Evolutionary conservation across 1,140 invertebrate species (phyloP), one percentile per base, ranked within the genome.

Genomic region (Drosophila rufa): DNA sequence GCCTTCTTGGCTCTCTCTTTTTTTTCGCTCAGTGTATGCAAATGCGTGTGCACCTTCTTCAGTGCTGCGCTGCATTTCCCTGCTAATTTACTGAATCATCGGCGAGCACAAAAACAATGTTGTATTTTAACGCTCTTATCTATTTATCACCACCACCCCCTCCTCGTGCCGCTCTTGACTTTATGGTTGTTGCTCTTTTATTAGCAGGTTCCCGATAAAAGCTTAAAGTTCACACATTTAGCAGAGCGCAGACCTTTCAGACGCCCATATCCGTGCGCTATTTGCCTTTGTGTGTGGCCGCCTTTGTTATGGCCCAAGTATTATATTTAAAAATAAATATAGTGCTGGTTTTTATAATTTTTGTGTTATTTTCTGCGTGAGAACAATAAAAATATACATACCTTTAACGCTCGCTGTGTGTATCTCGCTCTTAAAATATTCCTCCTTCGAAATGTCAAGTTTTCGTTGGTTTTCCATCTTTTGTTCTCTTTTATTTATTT

Each of bases 191-290:
- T 75, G 59, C 84, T 61, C 73, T 80, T 82, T 77, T 82, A 89
- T 89, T 89, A 89, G 83, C 83, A 75, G 71, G 77, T 70, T 80
- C 84, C 85, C 87, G 83, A 89, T 87, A 87, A 89, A 87, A 89
- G 80, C 80, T 78, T 74, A 84, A 84, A 89, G 83, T 87, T 89
- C 83, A 87, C 83, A 87, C 85, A 89, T 89, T 75, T 64, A 55
- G 58, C 36, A 25, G 30, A 38, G 36, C 33, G 33, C 57, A 73
- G 67, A 84, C 81, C 45, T 65, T 45, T 70, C 27, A 50, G 2
- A 59, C 22, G 11, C 36, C 15, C 25, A 33, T 38, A 55, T 58
- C 43, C 62, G n/a, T 53, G 14, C 22, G 14, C 17, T 27, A 59
- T 38, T 45, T 51, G 38, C 47, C 17, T 43, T n/a, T 43, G 30